A percentile compares a stretch with the other conserved stretches of the same genome.
phyloP scores from a whole-genome alignment of 2,888 invertebrate genomes.

The Dexiosoma caninum region DNA sequence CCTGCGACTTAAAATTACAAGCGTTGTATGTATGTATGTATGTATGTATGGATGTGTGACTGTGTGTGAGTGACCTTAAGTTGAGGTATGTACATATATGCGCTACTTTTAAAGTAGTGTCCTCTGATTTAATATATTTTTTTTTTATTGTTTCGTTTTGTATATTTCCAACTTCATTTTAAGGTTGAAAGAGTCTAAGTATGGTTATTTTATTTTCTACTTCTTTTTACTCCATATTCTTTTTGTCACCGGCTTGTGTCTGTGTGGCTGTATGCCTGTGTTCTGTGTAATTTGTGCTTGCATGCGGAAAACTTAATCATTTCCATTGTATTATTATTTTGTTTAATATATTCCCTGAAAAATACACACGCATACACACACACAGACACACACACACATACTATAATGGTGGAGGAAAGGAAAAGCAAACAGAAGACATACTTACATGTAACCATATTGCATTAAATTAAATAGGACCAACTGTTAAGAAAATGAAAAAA shows the following conservation, averaged over 20 bases:
- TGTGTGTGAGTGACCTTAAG: constrained; percentile 17
- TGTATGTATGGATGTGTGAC: no score
- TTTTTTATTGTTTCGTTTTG: constrained; percentile 4
- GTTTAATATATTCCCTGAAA: constrained; percentile 59
- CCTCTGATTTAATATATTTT: constrained; percentile 39
- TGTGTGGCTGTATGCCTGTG: not conserved
- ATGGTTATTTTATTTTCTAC: constrained; percentile 2
- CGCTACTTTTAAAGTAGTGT: constrained; percentile 30
- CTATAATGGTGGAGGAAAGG: not conserved
- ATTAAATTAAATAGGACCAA: not conserved
- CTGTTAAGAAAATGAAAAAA: not conserved
- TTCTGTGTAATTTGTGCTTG: constrained; percentile 60
- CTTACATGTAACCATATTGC: not conserved
- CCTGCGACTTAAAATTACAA: constrained; percentile 16
- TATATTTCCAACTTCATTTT: constrained; percentile 45
- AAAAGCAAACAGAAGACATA: not conserved
- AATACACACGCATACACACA: no score
- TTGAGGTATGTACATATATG: not conserved
- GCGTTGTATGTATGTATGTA: not conserved
- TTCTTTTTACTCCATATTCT: not conserved
- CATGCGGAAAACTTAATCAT: constrained; percentile 66
- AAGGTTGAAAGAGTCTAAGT: constrained; percentile 43
- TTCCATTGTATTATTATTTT: constrained; percentile 60
- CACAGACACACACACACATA: constrained; percentile 1
- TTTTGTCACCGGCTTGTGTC: constrained; percentile 9